Evolutionary conservation across 2,797 vertebrate genomes (phyloP).

Genomic region (Hippopotamyrus pictus): DNA sequence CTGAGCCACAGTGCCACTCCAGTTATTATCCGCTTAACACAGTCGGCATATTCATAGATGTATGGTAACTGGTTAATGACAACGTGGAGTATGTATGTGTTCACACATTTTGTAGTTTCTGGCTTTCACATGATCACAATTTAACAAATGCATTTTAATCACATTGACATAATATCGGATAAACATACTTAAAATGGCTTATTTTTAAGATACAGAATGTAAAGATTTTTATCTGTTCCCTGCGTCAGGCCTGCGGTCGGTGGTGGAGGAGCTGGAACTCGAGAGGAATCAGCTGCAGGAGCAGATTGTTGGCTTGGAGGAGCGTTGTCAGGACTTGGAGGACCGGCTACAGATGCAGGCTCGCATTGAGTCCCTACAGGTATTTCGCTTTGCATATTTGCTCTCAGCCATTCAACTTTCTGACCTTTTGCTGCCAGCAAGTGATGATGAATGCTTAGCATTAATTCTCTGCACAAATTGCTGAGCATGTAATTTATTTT

Average conservation of each 20-base stretch:
- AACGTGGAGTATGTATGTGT: neutral
- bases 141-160: neutral
- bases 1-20: neutral
- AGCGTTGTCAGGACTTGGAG: conserved; percentile 77
- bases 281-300: conserved; percentile 89
- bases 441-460: neutral
- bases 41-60: neutral
- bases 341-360: conserved; percentile 79
- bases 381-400: conserved; percentile 37
- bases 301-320: conserved; percentile 80
- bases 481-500: neutral
- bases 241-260: conserved; percentile 69
- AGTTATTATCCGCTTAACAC: neutral
- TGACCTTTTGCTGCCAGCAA: neutral
- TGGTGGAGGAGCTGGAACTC: conserved; percentile 82
- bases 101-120: neutral
- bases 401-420: neutral
- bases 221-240: neutral
- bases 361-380: conserved; percentile 81
- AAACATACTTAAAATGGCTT: neutral
- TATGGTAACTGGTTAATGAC: neutral
- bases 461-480: neutral
- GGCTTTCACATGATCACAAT: neutral
- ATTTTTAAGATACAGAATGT: neutral
- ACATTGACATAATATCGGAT: neutral